Base-by-base conservation (phyloP, 2,113 vertebrate genomes). In the Colistium nudipinnis region DNA sequence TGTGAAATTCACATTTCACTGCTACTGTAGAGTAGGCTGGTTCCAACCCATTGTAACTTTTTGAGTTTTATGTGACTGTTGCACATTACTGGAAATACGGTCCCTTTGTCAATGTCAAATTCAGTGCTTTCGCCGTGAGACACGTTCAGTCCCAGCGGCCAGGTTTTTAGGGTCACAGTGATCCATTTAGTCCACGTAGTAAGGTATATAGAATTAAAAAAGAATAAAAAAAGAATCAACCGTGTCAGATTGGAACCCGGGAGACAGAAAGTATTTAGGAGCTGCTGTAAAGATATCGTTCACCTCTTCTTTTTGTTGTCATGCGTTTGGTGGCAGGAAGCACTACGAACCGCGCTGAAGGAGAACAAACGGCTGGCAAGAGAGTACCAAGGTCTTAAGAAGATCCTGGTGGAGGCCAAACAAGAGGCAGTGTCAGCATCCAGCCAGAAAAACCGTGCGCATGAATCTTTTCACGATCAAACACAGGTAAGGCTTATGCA, bases 321-420 rank as follows among this genome's bases (percentile, higher is more conserved):
- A 38, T n/a, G 22, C 27, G 10, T 54, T 30, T 80, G 33, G 62
- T 27, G 60, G 27, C 64, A 92, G 92, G 74, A 73, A 54, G 65
- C 67, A 17, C 81, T 92, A 20, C 51, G 54, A 49, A 30, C 52
- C 35, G 70, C 67, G 0, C 73, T 91, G 43, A 41, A 31, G 41
- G 76, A 90, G 49, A 93, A 93, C 55, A 31, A 48, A 31, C 78
- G 44, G 44, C 73, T 93, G 65, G 87, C 87, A 1, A 55, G 31
- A 0, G 62, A 76, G 54, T 91, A 92, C 16, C 27, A 76, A 49
- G 35, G 17, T 36, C 73, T 90, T 5, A 65, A 87, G 83, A 88
- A 80, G 82, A 78, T 30, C 25, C 69, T 90, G 12, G 59, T 87
- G 70, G 49, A 76, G 31, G 74, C 73, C 82, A 89, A 59, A 59